Evolutionary conservation across 2,113 vertebrate genomes (phyloP).

Genomic region (Caretta caretta): DNA sequence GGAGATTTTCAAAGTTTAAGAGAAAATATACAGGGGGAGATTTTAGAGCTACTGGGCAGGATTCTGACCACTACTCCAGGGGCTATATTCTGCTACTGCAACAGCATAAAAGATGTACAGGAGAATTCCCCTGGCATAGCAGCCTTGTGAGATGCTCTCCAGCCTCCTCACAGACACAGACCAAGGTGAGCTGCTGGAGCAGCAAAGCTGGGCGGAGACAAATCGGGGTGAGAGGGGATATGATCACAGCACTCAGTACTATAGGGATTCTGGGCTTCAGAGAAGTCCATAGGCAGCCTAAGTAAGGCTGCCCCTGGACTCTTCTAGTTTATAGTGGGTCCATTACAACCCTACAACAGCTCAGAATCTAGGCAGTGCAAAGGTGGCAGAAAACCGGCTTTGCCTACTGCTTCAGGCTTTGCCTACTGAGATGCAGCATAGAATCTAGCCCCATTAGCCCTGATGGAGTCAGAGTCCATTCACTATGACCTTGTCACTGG

Average conservation of each 20-base stretch:
- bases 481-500: background rate
- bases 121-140: background rate
- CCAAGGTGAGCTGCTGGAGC: fast-evolving
- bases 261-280: background rate
- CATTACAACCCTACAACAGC: background rate
- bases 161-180: background rate
- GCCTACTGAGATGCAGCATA: background rate
- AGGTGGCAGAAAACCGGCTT: background rate
- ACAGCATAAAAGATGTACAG: background rate
- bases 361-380: background rate
- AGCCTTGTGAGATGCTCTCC: background rate
- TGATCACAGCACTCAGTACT: background rate
- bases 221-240: background rate
- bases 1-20: background rate
- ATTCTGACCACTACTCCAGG: background rate
- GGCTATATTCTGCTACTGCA: fast-evolving
- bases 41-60: fast-evolving
- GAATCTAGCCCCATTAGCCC: background rate
- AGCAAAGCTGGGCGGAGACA: fast-evolving
- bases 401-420: background rate
- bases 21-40: background rate
- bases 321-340: background rate
- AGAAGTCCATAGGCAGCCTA: background rate
- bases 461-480: background rate
- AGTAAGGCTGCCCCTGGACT: background rate